Evolutionary conservation across 1,140 invertebrate genomes (phyloP).

Genomic region (Hirudo medicinalis): DNA sequence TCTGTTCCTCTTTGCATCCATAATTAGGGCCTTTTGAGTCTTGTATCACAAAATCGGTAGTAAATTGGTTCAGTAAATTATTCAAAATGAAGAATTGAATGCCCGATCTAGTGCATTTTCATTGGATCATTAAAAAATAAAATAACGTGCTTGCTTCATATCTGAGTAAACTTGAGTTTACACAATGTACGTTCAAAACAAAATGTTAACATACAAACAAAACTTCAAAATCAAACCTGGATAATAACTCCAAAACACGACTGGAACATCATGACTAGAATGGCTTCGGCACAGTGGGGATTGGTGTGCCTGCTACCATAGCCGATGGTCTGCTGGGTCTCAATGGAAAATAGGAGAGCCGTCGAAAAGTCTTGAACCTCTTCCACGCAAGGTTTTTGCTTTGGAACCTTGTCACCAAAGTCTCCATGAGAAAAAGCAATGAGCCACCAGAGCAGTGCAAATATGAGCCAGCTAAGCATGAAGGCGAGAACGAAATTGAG

Average conservation of each 20-base stretch:
- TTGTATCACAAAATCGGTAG: too few relatives aligned
- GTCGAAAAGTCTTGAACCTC: conserved; percentile 31
- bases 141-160: too few relatives aligned
- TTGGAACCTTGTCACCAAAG: conserved; percentile 17
- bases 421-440: conserved; percentile 31
- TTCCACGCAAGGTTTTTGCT: conserved; percentile 30
- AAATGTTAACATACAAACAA: too few relatives aligned
- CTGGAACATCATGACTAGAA: conserved; percentile 32
- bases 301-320: conserved; percentile 56
- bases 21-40: too few relatives aligned
- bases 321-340: conserved; percentile 45
- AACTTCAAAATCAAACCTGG: conserved; percentile 18
- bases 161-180: too few relatives aligned
- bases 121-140: too few relatives aligned
- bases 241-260: conserved; percentile 32
- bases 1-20: too few relatives aligned
- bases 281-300: conserved; percentile 30
- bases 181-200: too few relatives aligned
- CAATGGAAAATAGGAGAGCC: conserved; percentile 43
- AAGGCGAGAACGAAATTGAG: conserved; percentile 34
- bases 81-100: too few relatives aligned
- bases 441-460: conserved; percentile 36
- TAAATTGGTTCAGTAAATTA: too few relatives aligned
- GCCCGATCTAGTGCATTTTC: too few relatives aligned
- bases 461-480: conserved; percentile 35